Base-by-base conservation (phyloP, 1,140 invertebrate species). In the Drosophila burlai region DNA sequence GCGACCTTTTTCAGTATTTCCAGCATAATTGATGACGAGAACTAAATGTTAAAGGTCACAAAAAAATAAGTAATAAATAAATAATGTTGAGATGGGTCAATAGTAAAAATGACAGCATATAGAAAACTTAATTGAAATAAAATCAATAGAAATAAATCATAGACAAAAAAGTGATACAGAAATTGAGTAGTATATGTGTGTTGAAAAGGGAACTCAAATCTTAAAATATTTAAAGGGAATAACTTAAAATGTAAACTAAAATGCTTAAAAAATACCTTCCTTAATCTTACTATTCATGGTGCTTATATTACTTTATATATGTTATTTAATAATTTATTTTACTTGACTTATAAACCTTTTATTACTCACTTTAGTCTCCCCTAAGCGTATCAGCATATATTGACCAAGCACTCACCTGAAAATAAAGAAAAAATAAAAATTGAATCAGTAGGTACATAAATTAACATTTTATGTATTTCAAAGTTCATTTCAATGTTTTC, bases 1-100 rank as follows among this genome's bases (percentile, higher is more conserved):
- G 45, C 54, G 58, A 63, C 72, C 58, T 75, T 75, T 73, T 64
- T 47, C 34, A 42, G 34, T 26, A 42, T 43, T 52, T 60, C 15
- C 42, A 63, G 47, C 58, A 66, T 76, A 76, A 76, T 76, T 76
- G 74, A 66, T 59, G 72, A 46, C 7, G 15, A 52, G 34, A 29
- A 46, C 71, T 38, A 40, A 43, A 75, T 36, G 60, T 43, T 49
- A 64, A 45, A 59, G 61, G 71, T 57, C 36, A 52, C 24, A 13
- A 46, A 64, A 63, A 57, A 24, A 16, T 21, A 29, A 29, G 34
- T 52, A 29, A 50, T n/a, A 55, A 38, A 55, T 15, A 55, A 38
- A 38, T 16, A 38, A 16, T 10, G 34, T 46, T 54, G 61, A 76
- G 15, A 31, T 50, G 49, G 67, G 57, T 75, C 49, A 73, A 38